These are phyloP conservation scores for Mesorhabditis belari DNA, from an alignment of 2,888 invertebrate genomes.

Conservation along the genomic window DNA sequence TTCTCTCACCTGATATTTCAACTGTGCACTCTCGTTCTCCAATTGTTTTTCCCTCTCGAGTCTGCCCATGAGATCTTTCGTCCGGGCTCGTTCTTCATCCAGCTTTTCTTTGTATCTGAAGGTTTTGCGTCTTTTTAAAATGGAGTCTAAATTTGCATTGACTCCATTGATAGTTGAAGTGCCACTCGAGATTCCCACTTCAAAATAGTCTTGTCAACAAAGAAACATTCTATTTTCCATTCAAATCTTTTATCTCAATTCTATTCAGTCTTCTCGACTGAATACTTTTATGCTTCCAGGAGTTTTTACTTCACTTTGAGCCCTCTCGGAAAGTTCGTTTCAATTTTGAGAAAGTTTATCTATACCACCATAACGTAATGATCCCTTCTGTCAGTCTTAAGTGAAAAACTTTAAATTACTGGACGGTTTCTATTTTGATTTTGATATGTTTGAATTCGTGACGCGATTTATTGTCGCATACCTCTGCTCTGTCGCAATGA, in stretches of 20 bases:
- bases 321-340: too few relatives aligned
- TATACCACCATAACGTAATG: too few relatives aligned
- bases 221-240: too few relatives aligned
- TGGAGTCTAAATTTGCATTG: not conserved
- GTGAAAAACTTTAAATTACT: too few relatives aligned
- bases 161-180: not conserved
- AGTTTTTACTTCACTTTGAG: too few relatives aligned
- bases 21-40: conserved; percentile 34
- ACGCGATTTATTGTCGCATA: not conserved
- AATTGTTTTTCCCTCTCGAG: conserved; percentile 45
- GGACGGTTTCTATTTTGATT: too few relatives aligned
- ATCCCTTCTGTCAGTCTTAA: too few relatives aligned
- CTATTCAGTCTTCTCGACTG: too few relatives aligned
- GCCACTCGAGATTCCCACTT: not conserved
- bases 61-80: conserved; percentile 31
- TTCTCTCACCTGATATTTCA: conserved; percentile 38
- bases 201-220: not conserved
- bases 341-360: too few relatives aligned
- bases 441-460: not conserved
- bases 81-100: conserved; percentile 40
- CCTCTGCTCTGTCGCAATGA: conserved; percentile 37
- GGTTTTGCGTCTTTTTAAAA: not conserved
- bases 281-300: too few relatives aligned
- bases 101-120: conserved; percentile 39
- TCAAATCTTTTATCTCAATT: too few relatives aligned